These are phyloP conservation scores for Melipona beecheii DNA, from an alignment of 2,888 invertebrate species.

Conservation along the genomic window DNA sequence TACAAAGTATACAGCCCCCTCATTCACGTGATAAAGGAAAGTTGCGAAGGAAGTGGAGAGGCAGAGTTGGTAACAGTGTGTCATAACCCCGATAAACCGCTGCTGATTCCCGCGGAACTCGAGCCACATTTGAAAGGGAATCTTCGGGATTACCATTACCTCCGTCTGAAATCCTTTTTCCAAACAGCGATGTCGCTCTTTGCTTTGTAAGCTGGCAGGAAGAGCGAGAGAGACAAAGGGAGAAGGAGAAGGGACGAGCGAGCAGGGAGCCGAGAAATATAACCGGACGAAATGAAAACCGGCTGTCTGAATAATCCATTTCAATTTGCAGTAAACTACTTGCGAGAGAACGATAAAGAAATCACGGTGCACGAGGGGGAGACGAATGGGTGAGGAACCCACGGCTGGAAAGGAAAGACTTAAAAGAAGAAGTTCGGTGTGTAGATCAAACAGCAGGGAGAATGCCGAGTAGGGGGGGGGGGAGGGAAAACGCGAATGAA, in stretches of 20 bases:
- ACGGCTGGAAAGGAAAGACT: slow-evolving; percentile 17
- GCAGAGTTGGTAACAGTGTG: slow-evolving; percentile 68
- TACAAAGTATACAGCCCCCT: slow-evolving; percentile 23
- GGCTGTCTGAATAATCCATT: slow-evolving; percentile 78
- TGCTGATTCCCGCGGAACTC: slow-evolving; percentile 77
- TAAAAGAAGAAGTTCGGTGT: slow-evolving; percentile 23
- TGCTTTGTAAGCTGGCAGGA: slow-evolving; percentile 30
- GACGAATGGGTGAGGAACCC: neutral
- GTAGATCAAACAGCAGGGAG: slow-evolving; percentile 1
- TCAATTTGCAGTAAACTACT: slow-evolving; percentile 82
- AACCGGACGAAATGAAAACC: slow-evolving; percentile 67
- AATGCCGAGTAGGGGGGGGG: neutral
- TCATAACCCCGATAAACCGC: slow-evolving; percentile 80
- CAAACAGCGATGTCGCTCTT: slow-evolving; percentile 71
- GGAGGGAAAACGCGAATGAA: neutral
- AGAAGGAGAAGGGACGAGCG: neutral
- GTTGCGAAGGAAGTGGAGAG: slow-evolving; percentile 45
- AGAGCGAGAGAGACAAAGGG: too few species aligned
- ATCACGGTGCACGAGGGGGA: slow-evolving; percentile 6
- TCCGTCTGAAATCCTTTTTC: slow-evolving; percentile 78
- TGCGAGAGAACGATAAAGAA: slow-evolving; percentile 50
- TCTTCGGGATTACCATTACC: slow-evolving; percentile 81
- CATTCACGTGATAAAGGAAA: slow-evolving; percentile 47
- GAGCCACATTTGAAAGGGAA: slow-evolving; percentile 78
- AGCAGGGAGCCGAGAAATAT: slow-evolving; percentile 11